phyloP scores from a whole-genome alignment of 1,140 invertebrate species.

The Philotrypesis tridentata region DNA sequence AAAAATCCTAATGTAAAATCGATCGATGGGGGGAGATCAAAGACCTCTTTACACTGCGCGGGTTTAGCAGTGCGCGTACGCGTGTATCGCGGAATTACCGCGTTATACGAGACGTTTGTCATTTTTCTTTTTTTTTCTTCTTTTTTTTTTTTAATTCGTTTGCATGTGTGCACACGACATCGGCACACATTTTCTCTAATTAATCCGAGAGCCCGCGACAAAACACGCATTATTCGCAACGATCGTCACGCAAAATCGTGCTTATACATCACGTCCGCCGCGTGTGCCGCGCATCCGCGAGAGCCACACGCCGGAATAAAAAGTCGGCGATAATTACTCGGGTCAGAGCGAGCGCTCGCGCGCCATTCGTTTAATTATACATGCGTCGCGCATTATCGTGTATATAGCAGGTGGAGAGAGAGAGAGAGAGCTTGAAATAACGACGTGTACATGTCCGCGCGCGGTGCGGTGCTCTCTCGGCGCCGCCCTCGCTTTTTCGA shows the following conservation, averaged over 20 bases:
- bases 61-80: too few relatives aligned
- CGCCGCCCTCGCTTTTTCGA: too few relatives aligned
- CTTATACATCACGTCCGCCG: background rate
- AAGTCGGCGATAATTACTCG: background rate
- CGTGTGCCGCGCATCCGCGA: too few relatives aligned
- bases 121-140: too few relatives aligned
- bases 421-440: too few relatives aligned
- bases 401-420: too few relatives aligned
- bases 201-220: conserved; percentile 17
- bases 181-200: conserved; percentile 15
- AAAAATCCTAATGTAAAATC: background rate
- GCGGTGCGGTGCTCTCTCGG: too few relatives aligned
- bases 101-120: too few relatives aligned
- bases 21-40: background rate
- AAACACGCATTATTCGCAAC: conserved; percentile 20
- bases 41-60: background rate
- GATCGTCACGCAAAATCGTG: conserved; percentile 29
- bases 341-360: too few relatives aligned
- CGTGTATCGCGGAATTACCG: too few relatives aligned
- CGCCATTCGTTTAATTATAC: background rate
- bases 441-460: too few relatives aligned
- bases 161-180: background rate
- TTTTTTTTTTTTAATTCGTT: too few relatives aligned
- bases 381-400: background rate
- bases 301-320: background rate